Evolutionary conservation across 1,140 invertebrate species (phyloP), one percentile per base, ranked within the genome.

Genomic region (Cardiocondyla obscurior): DNA sequence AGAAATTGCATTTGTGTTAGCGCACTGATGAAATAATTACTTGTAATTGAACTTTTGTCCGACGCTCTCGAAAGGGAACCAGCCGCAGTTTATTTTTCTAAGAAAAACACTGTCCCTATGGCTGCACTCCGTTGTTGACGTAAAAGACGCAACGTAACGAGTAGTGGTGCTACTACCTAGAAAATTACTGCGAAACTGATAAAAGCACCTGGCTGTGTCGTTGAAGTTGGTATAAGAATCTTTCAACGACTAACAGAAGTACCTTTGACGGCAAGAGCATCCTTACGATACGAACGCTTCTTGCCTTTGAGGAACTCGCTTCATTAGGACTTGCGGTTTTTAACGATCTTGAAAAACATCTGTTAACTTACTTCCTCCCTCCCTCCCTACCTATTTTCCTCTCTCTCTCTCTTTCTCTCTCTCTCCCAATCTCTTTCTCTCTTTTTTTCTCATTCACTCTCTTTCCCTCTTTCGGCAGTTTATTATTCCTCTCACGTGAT

Each of bases 131-230:
- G 39, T 51, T 53, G 74, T 67, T 53, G 62, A 79, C 22, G 36
- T 67, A 79, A 79, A 69, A 67, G 74, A 79, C 74, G 25, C 46
- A 39, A 58, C 22, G 62, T 79, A 79, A 67, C 33, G 62, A 30
- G 57, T 46, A 33, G 46, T 67, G 14, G 30, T 67, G 46, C 62
- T 25, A 39, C 36, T 55, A 72, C 39, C 72, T 25, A 79, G 74
- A 79, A 79, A 79, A 79, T 79, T 79, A 79, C 62, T 46, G 62
- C 62, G 62, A 42, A 79, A 79, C 74, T 79, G 62, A 77, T 77
- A 65, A 79, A 79, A 67, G 74, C 74, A 79, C 46, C 74, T 79
- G 74, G 25, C 36, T 62, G 46, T 42, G 62, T 67, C 62, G 46
- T 53, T 39, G 60, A 22, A 67, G 62, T 30, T 57, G 74, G 57